These are phyloP conservation scores for Mesorhabditis belari DNA, from an alignment of 2,888 invertebrate genomes.

Conservation along the genomic window DNA sequence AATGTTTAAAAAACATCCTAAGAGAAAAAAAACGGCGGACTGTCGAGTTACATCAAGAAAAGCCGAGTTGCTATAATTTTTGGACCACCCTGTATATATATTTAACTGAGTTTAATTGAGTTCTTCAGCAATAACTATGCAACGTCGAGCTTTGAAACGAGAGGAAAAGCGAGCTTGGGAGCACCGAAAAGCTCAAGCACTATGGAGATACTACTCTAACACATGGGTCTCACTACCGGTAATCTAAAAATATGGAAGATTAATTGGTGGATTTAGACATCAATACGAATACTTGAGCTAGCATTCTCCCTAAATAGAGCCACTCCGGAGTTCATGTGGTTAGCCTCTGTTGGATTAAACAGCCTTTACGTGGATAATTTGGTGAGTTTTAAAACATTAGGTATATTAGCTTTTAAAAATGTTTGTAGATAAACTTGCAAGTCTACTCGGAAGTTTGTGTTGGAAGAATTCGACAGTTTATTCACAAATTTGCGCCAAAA, in stretches of 20 bases:
- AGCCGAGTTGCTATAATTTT: no score
- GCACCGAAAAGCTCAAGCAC: constrained; percentile 20
- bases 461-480: constrained; percentile 36
- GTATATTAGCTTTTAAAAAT: neutral
- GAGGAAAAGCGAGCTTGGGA: constrained; percentile 34
- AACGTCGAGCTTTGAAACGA: neutral
- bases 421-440: constrained; percentile 32
- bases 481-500: constrained; percentile 21
- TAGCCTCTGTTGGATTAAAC: constrained; percentile 40
- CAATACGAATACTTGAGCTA: constrained; percentile 36
- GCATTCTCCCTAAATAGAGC: constrained; percentile 35
- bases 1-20: no score
- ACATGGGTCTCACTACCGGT: constrained; percentile 33
- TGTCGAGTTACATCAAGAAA: no score
- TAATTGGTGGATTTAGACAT: no score
- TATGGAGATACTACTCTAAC: constrained; percentile 44
- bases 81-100: neutral
- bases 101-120: neutral
- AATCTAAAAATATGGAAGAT: no score
- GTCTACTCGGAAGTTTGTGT: constrained; percentile 33
- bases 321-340: constrained; percentile 41
- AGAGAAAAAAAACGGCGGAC: no score
- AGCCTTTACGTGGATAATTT: constrained; percentile 33
- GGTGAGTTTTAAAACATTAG: constrained; percentile 6
- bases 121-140: no score